Evolutionary conservation across 2,888 invertebrate species (phyloP).

Genomic region (Ischnus inquisitorius): DNA sequence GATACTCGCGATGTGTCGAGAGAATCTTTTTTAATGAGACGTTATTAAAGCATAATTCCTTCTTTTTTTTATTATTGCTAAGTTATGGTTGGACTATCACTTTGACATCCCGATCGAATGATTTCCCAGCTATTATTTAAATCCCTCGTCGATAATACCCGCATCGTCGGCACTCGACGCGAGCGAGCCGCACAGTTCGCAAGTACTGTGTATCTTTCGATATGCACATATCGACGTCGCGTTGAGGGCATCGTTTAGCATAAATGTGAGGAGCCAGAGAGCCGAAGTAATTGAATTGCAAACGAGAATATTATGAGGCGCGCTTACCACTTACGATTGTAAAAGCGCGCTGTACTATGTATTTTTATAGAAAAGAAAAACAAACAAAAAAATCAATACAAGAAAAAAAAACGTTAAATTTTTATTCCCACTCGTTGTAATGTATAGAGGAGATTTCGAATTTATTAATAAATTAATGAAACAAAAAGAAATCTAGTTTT

Average conservation of each 20-base stretch:
- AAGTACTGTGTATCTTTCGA: constrained; percentile 4
- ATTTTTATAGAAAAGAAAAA: constrained; percentile 54
- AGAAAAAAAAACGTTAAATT: constrained; percentile 37
- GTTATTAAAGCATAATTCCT: constrained; percentile 66
- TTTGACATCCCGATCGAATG: not conserved
- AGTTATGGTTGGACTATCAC: constrained; percentile 43
- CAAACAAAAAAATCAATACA: not conserved
- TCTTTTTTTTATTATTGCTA: constrained; percentile 71
- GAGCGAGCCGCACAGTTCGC: not conserved
- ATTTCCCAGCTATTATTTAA: constrained; percentile 7
- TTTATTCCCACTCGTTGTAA: constrained; percentile 51
- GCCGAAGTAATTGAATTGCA: constrained; percentile 23
- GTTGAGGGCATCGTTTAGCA: constrained; percentile 5
- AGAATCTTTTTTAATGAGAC: constrained; percentile 41
- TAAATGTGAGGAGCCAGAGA: constrained; percentile 23
- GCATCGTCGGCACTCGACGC: not conserved
- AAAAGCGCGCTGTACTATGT: constrained; percentile 47
- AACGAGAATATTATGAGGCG: constrained; percentile 17
- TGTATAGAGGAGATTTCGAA: constrained; percentile 20
- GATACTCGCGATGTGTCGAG: constrained; percentile 65
- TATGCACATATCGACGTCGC: constrained; percentile 23
- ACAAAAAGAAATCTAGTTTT: not conserved
- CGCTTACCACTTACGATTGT: not conserved
- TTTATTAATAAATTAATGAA: constrained; percentile 47
- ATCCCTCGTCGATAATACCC: not conserved